Conservation (phyloP, 2,113 vertebrate species). For the Laterallus jamaicensis region DNA sequence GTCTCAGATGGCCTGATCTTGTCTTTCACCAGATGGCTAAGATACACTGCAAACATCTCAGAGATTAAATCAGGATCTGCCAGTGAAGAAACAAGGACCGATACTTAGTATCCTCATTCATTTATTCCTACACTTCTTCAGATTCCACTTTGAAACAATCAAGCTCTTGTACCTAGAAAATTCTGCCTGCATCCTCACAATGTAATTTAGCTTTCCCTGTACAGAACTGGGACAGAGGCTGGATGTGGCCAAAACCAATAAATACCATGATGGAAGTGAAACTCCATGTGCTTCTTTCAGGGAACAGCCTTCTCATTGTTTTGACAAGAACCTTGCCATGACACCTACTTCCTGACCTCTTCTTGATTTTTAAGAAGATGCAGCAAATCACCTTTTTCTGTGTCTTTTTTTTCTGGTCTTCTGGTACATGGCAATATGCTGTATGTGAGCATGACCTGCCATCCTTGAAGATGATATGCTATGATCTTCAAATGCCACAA, state of each 20-base stretch:
- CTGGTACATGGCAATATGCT: background rate
- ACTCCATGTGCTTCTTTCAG: background rate
- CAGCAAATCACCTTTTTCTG: background rate
- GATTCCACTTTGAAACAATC: background rate
- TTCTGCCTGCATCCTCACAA: background rate
- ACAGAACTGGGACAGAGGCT: background rate
- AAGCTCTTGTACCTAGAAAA: background rate
- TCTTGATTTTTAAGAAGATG: background rate
- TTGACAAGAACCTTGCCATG: background rate
- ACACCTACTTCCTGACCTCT: background rate
- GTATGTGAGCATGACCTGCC: rapidly evolving
- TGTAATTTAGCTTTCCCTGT: background rate
- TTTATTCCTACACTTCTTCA: background rate
- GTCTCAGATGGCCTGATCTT: background rate
- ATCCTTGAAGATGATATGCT: background rate
- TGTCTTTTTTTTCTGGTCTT: too few species aligned
- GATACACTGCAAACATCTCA: background rate
- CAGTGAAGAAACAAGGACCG: background rate
- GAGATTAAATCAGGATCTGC: background rate
- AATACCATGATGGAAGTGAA: background rate
- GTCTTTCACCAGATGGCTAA: background rate
- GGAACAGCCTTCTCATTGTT: background rate
- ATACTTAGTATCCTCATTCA: background rate
- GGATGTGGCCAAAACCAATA: background rate
- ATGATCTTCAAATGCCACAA: background rate